phyloP scores from a whole-genome alignment of 2,113 vertebrate genomes.

The Ciconia boyciana region DNA sequence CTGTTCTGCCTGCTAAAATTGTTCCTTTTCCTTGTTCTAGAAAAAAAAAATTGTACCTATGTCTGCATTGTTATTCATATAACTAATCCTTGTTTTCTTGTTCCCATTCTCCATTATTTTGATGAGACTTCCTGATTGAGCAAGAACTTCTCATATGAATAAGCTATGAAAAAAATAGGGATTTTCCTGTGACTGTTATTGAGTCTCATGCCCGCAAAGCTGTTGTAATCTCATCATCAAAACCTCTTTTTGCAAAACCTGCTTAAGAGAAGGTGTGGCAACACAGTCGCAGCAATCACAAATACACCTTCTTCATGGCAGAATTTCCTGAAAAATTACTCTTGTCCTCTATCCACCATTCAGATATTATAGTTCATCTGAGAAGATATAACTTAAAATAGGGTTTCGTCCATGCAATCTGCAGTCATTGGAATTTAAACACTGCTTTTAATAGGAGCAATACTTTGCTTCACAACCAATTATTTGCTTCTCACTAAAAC shows the following conservation, averaged over 20 bases:
- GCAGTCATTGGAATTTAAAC: neutral
- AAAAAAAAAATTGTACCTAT: neutral
- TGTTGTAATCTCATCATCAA: neutral
- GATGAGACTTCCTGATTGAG: conserved; percentile 20
- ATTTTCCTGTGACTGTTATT: conserved; percentile 1
- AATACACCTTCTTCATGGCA: neutral
- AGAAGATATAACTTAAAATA: neutral
- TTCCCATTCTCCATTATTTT: neutral
- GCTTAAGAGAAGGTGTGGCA: neutral
- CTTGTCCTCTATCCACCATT: neutral
- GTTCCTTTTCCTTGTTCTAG: neutral
- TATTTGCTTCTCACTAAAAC: neutral
- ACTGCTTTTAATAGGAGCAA: neutral
- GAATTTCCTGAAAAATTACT: neutral
- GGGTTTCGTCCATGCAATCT: neutral
- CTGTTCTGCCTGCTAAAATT: neutral
- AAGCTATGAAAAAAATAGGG: neutral
- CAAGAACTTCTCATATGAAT: neutral
- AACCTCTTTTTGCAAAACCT: neutral
- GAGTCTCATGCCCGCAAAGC: neutral
- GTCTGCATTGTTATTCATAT: neutral
- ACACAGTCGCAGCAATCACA: neutral
- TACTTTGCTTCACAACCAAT: neutral
- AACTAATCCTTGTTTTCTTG: neutral
- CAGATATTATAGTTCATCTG: neutral